Base-by-base conservation (phyloP, 2,888 invertebrate genomes). In the Steinernema carpocapsae region DNA sequence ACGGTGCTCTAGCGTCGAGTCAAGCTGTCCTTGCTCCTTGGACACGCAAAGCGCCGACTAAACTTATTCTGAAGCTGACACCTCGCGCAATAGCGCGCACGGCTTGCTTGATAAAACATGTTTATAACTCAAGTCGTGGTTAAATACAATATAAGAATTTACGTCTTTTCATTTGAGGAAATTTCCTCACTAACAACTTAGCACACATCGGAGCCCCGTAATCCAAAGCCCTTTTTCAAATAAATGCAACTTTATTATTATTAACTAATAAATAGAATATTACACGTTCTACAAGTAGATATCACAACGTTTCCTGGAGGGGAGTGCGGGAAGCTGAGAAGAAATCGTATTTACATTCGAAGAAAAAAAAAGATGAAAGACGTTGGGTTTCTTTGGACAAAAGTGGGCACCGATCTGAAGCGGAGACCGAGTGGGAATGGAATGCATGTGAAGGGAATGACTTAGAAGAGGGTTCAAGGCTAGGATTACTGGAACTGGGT, bases 361-460 rank as follows among this genome's bases (percentile, higher is more conserved):
- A 14, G 43, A 14, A 14, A 43, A 43, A 43, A 14, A 12, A 14
- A 14, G 22, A 17, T 64, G 64, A 64, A 64, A 64, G 64, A 64
- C 64, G 22, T 64, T 64, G 64, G 64, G 64, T 64, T 43, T 64
- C 64, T 64, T 64, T 64, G 64, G 64, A 37, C 48, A 19, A 17
- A 19, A 19, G 17, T 4, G 64, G 64, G 19, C 64, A 64, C 64
- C 64, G 64, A 64, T 29, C 64, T 17, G 37, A 14, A 48, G 32
- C 64, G 64, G 64, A 64, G 64, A 64, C 64, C 64, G 64, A 64
- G 64, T 64, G 64, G 64, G 64, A 64, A 29, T 64, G 64, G 64
- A 64, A 64, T 64, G 64, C 37, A 29, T 32, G 26, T 26, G 64
- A 32, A 64, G 48, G 48, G 37, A 10, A 32, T 64, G 64, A 64